Evolutionary conservation across 2,113 vertebrate species (phyloP).

Genomic region (Toxostoma redivivum): DNA sequence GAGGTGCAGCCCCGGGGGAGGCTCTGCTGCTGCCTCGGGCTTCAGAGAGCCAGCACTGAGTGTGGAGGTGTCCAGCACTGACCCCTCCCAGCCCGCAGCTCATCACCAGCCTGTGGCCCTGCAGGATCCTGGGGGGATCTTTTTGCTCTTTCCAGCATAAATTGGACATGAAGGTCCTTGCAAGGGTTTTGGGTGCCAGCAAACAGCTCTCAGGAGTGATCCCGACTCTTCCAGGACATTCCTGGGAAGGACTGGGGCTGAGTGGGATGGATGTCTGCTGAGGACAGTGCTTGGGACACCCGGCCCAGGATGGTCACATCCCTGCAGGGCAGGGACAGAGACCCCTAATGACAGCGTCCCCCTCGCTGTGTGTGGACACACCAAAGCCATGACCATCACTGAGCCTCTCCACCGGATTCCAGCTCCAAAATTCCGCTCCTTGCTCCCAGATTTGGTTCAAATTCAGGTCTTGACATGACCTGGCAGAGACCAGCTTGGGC

Average conservation of each 20-base stretch:
- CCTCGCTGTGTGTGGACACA: rapidly evolving
- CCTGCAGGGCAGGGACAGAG: background rate
- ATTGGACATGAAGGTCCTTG: background rate
- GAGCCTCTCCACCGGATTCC: background rate
- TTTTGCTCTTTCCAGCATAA: background rate
- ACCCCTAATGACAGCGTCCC: rapidly evolving
- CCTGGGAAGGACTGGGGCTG: background rate
- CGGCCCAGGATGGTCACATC: rapidly evolving
- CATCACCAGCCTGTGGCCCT: rapidly evolving
- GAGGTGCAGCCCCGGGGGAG: background rate
- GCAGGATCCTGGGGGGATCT: too few relatives aligned
- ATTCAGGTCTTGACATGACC: background rate
- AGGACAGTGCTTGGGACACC: background rate
- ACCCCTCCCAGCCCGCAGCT: background rate
- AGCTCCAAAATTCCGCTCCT: background rate
- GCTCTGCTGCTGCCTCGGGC: background rate
- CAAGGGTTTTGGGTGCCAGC: background rate
- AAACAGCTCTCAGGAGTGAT: background rate
- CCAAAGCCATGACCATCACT: background rate
- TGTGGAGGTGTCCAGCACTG: background rate
- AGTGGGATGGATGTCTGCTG: background rate
- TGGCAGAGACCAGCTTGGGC: background rate
- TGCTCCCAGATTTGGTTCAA: background rate
- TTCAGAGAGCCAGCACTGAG: background rate
- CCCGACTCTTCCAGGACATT: background rate